Evolutionary conservation across 2,888 invertebrate species (phyloP), one percentile per base, ranked within the genome.

Genomic region (Punctoribates punctum): DNA sequence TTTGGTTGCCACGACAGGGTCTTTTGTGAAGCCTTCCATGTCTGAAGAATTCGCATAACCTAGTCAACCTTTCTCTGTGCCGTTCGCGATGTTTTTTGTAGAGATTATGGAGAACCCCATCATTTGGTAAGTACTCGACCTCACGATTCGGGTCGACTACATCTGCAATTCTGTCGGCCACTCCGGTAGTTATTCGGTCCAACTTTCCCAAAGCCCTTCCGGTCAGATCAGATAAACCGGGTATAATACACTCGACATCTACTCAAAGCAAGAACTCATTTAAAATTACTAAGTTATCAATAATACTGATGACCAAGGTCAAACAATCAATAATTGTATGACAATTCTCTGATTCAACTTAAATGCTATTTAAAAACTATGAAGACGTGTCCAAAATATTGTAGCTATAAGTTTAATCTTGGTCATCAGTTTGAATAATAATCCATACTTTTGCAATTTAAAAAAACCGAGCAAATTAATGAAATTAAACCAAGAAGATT

Each of bases 21-120:
- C 27, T 72, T n/a, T 13, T 46, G 62, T 62, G 51, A n/a, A 76
- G 46, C 34, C 62, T 20, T 54, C 76, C 76, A 11, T 54, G 73
- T 38, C 73, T 72, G 29, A 73, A 48, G 38, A 54, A 60, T 73
- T 76, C 76, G 38, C 76, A 76, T 13, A 76, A 29, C 17, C 25
- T 5, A 13, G 27, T 34, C 29, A 34, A 17, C n/a, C 73, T 48
- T 57, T 57, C 57, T 8, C 73, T n/a, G 57, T 73, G 51, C 34
- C 38, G 51, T 9, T 76, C 54, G 8, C 73, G 73, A 27, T 70
- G 70, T 46, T 13, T 70, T 11, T 70, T 46, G 20, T 70, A 70
- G 2, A 70, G 4, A 11, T 46, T 23, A 20, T 46, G 42, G 34
- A 70, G 15, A 13, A 42, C 1, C 0, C 70, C 70, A 23, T 70